Conservation (phyloP, 2,797 vertebrate genomes). For the Lutjanus campechanus region DNA sequence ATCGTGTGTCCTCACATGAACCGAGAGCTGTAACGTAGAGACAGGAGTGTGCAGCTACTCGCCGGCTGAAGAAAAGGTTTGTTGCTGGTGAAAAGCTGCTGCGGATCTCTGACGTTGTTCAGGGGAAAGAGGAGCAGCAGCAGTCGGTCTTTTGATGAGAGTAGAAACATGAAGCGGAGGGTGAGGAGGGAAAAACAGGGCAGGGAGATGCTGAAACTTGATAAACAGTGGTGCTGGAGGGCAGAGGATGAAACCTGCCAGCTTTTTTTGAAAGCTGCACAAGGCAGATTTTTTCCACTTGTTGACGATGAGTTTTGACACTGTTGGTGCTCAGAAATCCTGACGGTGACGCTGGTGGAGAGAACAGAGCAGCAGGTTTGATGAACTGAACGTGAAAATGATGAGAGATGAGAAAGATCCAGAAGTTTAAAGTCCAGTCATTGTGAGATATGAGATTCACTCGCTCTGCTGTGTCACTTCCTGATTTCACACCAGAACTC, state of each 20-base stretch:
- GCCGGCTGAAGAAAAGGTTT: background rate
- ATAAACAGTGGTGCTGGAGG: background rate
- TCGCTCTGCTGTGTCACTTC: background rate
- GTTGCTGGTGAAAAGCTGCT: background rate
- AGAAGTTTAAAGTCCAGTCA: background rate
- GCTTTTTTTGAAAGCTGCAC: background rate
- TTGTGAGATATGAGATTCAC: background rate
- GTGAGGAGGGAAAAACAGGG: constrained; percentile 3
- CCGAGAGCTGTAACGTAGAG: too few species aligned
- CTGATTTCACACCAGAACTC: background rate
- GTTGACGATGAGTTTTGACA: background rate
- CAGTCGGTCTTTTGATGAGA: background rate
- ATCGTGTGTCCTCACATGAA: too few species aligned
- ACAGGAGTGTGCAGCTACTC: background rate
- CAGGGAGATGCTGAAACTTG: constrained; percentile 1
- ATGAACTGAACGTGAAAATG: background rate
- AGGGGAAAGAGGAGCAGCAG: background rate
- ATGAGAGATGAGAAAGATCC: background rate
- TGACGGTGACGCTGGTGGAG: background rate
- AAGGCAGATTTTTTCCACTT: background rate
- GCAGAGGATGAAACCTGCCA: background rate
- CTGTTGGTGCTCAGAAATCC: background rate
- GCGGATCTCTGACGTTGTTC: background rate
- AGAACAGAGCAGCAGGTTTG: background rate
- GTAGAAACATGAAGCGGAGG: background rate